These are phyloP conservation scores for Rhegmatorhina hoffmannsi DNA, from an alignment of 2,113 vertebrate genomes.

Conservation along the genomic window DNA sequence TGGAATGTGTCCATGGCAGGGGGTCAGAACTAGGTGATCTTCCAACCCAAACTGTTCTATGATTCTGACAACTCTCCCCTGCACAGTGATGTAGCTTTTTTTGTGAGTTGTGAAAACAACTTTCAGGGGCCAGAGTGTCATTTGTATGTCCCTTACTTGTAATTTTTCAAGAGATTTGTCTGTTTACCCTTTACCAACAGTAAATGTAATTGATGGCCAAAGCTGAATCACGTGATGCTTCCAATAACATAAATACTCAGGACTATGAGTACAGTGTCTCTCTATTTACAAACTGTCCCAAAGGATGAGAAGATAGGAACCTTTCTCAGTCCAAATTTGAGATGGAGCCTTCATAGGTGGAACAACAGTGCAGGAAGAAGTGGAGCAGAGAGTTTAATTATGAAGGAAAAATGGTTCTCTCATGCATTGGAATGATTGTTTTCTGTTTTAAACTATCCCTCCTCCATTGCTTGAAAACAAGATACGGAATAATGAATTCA, in stretches of 20 bases:
- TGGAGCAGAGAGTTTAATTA: not conserved
- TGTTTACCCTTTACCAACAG: not conserved
- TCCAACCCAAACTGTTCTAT: not conserved
- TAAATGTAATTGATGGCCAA: not conserved
- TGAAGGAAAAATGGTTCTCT: not conserved
- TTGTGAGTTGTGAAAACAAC: not conserved
- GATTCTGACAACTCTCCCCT: not conserved
- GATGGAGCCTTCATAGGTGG: not conserved
- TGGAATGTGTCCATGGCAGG: not conserved
- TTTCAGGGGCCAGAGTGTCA: not conserved
- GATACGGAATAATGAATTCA: accelerated
- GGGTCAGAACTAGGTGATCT: not conserved
- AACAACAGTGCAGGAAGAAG: not conserved
- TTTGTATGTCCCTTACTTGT: not conserved
- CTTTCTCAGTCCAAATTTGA: not conserved
- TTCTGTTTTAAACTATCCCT: not conserved
- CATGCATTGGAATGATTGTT: accelerated
- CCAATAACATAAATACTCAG: not conserved
- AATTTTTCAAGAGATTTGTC: slow-evolving; percentile 7
- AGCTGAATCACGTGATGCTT: not conserved
- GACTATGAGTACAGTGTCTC: not conserved
- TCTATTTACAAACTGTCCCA: not conserved
- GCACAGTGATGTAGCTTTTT: not conserved
- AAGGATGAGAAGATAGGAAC: not conserved
- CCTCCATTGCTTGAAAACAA: not conserved